Evolutionary conservation across 1,140 invertebrate genomes (phyloP), one percentile per base, ranked within the genome.

Genomic region (Drosophila orena): DNA sequence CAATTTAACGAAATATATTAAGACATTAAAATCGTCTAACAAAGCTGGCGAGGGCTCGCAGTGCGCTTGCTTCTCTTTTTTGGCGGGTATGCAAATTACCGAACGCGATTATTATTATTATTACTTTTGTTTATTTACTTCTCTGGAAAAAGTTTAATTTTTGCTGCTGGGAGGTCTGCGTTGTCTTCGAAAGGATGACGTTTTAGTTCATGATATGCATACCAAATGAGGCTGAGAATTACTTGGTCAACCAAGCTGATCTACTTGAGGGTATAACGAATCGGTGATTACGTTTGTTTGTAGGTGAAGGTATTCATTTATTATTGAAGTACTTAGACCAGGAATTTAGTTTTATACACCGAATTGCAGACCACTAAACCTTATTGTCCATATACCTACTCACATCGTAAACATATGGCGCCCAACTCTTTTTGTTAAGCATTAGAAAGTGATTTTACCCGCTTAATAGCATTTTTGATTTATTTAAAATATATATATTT

Each of bases 1-100:
- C 86, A 90, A 90, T 90, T 91, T 91, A 90, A 83, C 72, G 88
- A 91, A 90, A 90, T 91, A 89, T 91, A 90, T 89, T 89, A 90
- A 90, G 88, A 83, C 88, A 91, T 91, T 86, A 90, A 90, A 89
- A 79, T 89, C 78, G 79, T 89, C 83, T 83, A 90, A 90, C 77
- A 64, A 89, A 90, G 80, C 77, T 56, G 59, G 27, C 37, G 24
- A 35, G 50, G 20, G 37, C 38, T 30, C 38, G 12, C 64, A 70
- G 56, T 77, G 58, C 74, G 73, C 79, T 70, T 53, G 34, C 30
- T 62, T 58, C 5, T 27, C 64, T 64, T 52, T 65, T 66, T 79
- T 65, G 53, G 61, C 14, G 44, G 46, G 65, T 70, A 79, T 88
- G 83, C 83, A 89, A 88, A 88, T 86, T 66, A 55, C 24, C 15